Conservation (phyloP, 1,140 invertebrate genomes). For the Ooceraea biroi region DNA sequence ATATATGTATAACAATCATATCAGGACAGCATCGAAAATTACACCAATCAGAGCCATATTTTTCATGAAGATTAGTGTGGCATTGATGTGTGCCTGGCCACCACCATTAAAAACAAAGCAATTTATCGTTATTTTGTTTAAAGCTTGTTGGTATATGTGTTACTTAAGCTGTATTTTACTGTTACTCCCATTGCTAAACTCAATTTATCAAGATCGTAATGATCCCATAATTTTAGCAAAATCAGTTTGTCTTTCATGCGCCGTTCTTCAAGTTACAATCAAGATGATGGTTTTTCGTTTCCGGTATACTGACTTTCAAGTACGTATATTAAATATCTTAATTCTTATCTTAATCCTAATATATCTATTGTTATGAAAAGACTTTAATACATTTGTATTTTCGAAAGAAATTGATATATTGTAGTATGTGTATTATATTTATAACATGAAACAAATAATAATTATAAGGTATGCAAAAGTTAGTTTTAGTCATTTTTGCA, state of each 20-base stretch:
- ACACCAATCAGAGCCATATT: constrained; percentile 15
- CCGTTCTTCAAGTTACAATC: constrained; percentile 1
- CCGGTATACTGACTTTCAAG: constrained; percentile 9
- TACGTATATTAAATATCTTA: constrained; percentile 1
- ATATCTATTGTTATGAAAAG: too few species aligned
- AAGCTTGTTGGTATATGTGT: constrained; percentile 6
- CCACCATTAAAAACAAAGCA: constrained; percentile 3
- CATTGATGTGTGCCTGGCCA: constrained; percentile 19
- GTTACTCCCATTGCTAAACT: constrained; percentile 25
- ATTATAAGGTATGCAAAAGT: too few species aligned
- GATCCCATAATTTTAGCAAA: constrained; percentile 35
- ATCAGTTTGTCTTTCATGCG: constrained; percentile 47
- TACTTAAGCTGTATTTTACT: constrained; percentile 24
- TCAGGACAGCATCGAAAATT: constrained; percentile 3
- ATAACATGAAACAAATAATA: too few species aligned
- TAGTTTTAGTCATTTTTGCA: too few species aligned
- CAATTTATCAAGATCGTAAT: constrained; percentile 23
- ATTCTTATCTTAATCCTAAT: too few species aligned
- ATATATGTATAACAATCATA: not conserved
- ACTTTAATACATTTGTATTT: too few species aligned
- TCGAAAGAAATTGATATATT: too few species aligned
- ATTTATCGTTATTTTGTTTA: not conserved
- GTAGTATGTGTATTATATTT: too few species aligned
- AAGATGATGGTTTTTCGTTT: constrained; percentile 31
- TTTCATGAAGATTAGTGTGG: constrained; percentile 28